Evolutionary conservation across 1,140 invertebrate genomes (phyloP).

Genomic region (Scaptodrosophila lebanonensis): DNA sequence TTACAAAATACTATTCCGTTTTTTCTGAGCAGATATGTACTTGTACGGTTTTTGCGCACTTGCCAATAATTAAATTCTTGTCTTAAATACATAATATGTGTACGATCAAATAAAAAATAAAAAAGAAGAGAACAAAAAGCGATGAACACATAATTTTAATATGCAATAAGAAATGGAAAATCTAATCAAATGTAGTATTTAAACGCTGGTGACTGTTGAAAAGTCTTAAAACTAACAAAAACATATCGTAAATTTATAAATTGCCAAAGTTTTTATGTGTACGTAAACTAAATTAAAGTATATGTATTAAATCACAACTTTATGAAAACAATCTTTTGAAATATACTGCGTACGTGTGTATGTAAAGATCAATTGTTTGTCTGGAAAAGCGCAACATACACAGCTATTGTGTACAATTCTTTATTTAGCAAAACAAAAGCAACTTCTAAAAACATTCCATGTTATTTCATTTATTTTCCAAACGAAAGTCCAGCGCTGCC

Average conservation of each 20-base stretch:
- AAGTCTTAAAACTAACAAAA: conserved; percentile 75
- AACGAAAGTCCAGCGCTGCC: conserved; percentile 17
- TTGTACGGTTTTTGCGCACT: too few relatives aligned
- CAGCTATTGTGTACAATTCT: conserved; percentile 6
- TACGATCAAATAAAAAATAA: conserved; percentile 23
- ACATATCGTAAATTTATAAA: conserved; percentile 76
- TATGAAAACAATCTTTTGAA: too few relatives aligned
- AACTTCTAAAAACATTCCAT: conserved; percentile 59
- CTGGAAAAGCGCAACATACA: conserved; percentile 6
- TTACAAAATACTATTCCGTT: too few relatives aligned
- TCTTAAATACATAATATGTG: too few relatives aligned
- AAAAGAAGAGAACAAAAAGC: conserved; percentile 5
- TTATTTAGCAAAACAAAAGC: background rate
- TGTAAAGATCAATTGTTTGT: conserved; percentile 15
- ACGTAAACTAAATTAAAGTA: conserved; percentile 19
- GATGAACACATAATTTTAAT: conserved; percentile 39
- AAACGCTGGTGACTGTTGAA: conserved; percentile 65
- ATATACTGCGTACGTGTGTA: conserved; percentile 40
- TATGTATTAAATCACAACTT: too few relatives aligned
- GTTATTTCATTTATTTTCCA: conserved; percentile 40
- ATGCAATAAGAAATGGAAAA: conserved; percentile 12
- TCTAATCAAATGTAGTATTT: conserved; percentile 58
- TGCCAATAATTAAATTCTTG: too few relatives aligned
- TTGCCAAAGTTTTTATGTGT: conserved; percentile 73
- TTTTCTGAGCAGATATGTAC: too few relatives aligned